Evolutionary conservation across 1,140 invertebrate species (phyloP).

Genomic region (Acromyrmex charruanus): DNA sequence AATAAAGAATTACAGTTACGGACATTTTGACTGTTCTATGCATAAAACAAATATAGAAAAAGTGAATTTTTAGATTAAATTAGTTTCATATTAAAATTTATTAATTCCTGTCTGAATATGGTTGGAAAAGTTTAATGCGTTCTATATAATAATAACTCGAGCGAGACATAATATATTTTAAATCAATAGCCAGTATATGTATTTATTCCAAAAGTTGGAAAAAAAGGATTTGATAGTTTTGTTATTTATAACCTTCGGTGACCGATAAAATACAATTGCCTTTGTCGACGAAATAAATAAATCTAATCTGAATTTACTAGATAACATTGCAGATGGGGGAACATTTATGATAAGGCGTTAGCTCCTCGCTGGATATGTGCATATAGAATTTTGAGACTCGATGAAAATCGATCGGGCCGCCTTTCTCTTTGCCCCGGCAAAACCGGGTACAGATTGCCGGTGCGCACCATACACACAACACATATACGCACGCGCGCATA

Average conservation of each 20-base stretch:
- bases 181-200: no score
- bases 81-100: conserved; percentile 20
- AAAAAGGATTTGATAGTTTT: not conserved
- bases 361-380: conserved; percentile 53
- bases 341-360: conserved; percentile 35
- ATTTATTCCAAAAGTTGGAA: not conserved
- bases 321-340: not conserved
- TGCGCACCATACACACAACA: not conserved
- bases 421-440: conserved; percentile 39
- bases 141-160: not conserved
- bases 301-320: conserved; percentile 39
- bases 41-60: not conserved
- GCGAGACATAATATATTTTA: not conserved
- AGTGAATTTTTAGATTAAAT: conserved; percentile 1
- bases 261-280: conserved; percentile 16
- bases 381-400: conserved; percentile 76
- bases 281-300: conserved; percentile 43
- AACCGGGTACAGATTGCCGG: conserved; percentile 33
- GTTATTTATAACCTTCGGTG: not conserved
- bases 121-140: not conserved
- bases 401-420: conserved; percentile 74
- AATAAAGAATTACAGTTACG: not conserved
- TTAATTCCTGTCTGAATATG: not conserved
- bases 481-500: not conserved
- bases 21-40: not conserved